A percentile compares a stretch with the other conserved stretches of the same genome.
phyloP scores from a whole-genome alignment of 1,140 invertebrate species.

The Magallana ariakensis region DNA sequence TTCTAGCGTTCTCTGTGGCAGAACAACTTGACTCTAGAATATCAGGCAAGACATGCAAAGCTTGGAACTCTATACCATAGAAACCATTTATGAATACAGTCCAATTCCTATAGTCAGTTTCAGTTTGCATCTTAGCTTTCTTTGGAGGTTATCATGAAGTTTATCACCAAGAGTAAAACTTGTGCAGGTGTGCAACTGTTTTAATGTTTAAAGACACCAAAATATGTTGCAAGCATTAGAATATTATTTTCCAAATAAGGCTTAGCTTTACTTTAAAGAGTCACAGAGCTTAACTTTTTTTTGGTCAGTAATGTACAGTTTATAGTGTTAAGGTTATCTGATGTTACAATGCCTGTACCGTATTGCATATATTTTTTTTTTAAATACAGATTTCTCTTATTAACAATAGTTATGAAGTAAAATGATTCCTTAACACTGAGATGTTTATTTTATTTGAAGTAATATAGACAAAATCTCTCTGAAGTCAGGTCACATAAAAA shows the following conservation, averaged over 20 bases:
- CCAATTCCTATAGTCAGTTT: not conserved
- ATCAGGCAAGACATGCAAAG: conserved; percentile 26
- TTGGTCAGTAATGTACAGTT: not conserved
- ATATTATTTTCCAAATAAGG: too few species aligned
- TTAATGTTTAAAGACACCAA: not conserved
- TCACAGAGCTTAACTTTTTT: not conserved
- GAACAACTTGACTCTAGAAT: not conserved
- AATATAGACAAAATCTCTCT: not conserved
- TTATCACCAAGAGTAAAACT: not conserved
- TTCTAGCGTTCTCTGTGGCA: not conserved
- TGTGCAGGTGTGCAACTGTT: not conserved
- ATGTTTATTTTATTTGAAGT: not conserved
- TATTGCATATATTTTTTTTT: not conserved
- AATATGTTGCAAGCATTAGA: too few species aligned
- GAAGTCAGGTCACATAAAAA: conserved; percentile 1
- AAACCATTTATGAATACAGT: not conserved
- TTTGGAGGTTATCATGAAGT: not conserved
- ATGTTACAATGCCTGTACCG: not conserved
- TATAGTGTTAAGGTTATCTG: conserved; percentile 8
- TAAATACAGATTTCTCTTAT: not conserved
- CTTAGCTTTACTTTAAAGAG: too few species aligned
- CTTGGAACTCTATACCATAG: not conserved
- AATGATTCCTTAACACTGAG: not conserved
- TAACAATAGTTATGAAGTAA: not conserved
- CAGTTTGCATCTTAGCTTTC: not conserved